These are phyloP conservation scores for Eupithecia inturbata DNA, from an alignment of 2,888 invertebrate species.

Conservation along the genomic window DNA sequence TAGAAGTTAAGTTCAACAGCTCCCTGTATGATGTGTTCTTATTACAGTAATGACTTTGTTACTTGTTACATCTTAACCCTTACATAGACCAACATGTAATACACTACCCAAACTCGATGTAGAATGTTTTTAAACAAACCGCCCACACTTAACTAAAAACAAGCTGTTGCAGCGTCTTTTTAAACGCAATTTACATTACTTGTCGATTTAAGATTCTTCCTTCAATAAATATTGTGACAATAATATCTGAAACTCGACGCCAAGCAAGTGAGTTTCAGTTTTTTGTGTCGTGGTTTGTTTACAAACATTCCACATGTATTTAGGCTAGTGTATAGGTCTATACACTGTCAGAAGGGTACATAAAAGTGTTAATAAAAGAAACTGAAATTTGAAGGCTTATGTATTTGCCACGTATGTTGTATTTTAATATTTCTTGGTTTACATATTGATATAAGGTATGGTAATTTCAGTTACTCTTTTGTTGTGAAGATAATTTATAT, in stretches of 20 bases:
- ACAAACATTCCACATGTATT: no score
- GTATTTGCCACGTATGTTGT: not conserved
- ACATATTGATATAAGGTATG: not conserved
- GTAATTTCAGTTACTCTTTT: not conserved
- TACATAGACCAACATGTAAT: not conserved
- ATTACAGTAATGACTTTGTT: not conserved
- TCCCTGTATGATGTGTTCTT: not conserved
- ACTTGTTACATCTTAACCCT: not conserved
- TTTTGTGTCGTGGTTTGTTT: no score
- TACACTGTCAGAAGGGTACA: not conserved
- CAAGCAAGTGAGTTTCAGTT: no score
- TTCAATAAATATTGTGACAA: no score
- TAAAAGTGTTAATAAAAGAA: not conserved
- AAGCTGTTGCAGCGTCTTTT: no score
- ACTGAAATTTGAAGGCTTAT: not conserved
- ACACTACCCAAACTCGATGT: no score
- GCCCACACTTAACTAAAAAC: no score
- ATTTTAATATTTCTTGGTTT: not conserved
- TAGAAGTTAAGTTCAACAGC: constrained; percentile 11
- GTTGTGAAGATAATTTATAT: not conserved
- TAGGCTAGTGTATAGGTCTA: no score
- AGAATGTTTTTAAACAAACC: no score
- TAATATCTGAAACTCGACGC: no score
- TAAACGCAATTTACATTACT: no score
- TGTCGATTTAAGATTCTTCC: no score